These are phyloP conservation scores for Strigops habroptila DNA, from an alignment of 2,113 vertebrate species.

Conservation along the genomic window DNA sequence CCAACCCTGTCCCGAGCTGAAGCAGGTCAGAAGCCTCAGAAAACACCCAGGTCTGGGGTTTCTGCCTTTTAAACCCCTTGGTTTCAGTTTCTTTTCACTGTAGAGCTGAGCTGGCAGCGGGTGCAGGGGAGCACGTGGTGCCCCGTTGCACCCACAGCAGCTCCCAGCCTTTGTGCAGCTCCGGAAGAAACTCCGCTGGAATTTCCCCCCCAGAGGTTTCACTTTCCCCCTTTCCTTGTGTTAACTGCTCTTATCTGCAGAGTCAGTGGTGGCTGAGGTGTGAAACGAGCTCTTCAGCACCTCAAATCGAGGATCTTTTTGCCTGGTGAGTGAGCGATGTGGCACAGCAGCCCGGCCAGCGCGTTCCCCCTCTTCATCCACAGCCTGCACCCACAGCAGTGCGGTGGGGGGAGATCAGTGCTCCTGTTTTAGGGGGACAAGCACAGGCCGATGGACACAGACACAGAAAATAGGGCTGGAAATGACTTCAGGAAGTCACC, in stretches of 20 bases:
- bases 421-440: fast-evolving
- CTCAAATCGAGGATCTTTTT: fast-evolving
- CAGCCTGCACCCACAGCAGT: not conserved
- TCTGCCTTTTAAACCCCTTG: not conserved
- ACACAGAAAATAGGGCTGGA: not conserved
- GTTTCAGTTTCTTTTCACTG: not conserved
- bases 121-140: not conserved
- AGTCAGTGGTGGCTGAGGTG: not conserved
- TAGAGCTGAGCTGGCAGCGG: not conserved
- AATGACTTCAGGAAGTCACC: not conserved
- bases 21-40: not conserved
- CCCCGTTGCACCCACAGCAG: not conserved
- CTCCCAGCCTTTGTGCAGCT: not conserved
- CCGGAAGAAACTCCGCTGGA: conserved; percentile 21
- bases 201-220: conserved; percentile 17
- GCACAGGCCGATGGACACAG: not conserved
- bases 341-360: fast-evolving
- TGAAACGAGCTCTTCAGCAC: not conserved
- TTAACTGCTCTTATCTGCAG: not conserved
- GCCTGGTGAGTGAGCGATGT: not conserved
- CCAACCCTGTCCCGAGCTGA: not conserved
- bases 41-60: fast-evolving
- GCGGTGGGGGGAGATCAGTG: fast-evolving
- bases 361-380: fast-evolving
- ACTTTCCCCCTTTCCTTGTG: conserved; percentile 4